Evolutionary conservation across 1,140 invertebrate genomes (phyloP), one percentile per base, ranked within the genome.

Genomic region (Wiebesia pumilae): DNA sequence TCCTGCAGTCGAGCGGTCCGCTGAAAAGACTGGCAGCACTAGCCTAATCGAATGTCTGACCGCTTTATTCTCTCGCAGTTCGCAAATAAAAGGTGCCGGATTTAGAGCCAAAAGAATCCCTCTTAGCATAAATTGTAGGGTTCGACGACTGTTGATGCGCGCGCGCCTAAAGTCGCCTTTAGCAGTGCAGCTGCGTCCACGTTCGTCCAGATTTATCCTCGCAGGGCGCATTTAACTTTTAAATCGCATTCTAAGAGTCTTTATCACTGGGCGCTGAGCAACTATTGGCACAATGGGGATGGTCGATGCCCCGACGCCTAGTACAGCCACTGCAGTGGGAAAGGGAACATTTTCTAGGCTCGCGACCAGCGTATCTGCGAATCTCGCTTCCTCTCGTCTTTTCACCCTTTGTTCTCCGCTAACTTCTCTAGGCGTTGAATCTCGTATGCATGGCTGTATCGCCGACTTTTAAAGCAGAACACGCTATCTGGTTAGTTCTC

Each of bases 171-270:
- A 62, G 58, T 62, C 19, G 19, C 33, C n/a, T n/a, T n/a, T n/a
- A n/a, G n/a, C n/a, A n/a, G n/a, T n/a, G n/a, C n/a, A n/a, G n/a
- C n/a, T n/a, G n/a, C n/a, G 19, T n/a, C 27, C 12, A 21, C 19
- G 2, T 58, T 16, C 54, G 10, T 58, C 19, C 19, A 16, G 19
- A 58, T 21, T 10, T 58, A 58, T 58, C 54, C 19, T 19, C 54
- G 19, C 19, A 21, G 19, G 19, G 19, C 27, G n/a, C 69, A 10
- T 58, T 75, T 81, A 75, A 85, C 84, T 85, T 81, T 85, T 81
- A 81, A 81, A 85, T 73, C 47, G 35, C 47, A 81, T 73, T 38
- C 19, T n/a, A 71, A 43, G 77, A 80, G 84, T 85, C 80, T 80
- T 80, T 51, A 85, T 85, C 83, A 43, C 43, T 54, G n/a, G 35